Evolutionary conservation across 1,140 invertebrate genomes (phyloP).

Genomic region (Acromyrmex heyeri): DNA sequence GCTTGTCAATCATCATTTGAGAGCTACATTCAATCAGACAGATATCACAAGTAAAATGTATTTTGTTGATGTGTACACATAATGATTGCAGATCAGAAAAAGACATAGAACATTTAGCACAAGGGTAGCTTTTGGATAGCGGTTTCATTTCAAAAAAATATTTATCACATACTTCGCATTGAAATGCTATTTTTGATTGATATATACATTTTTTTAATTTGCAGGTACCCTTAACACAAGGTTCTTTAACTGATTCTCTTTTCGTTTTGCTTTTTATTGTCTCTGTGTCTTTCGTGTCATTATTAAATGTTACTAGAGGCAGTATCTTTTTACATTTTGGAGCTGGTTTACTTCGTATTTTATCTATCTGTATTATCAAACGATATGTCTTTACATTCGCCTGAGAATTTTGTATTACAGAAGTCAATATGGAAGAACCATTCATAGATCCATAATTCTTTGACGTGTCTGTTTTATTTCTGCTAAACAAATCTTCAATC

Average conservation of each 20-base stretch:
- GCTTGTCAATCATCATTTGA: constrained; percentile 74
- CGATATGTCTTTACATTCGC: constrained; percentile 73
- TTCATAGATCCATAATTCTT: constrained; percentile 23
- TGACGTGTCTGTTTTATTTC: constrained; percentile 9
- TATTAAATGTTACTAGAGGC: constrained; percentile 24
- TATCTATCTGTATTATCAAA: constrained; percentile 82
- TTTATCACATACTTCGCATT: constrained; percentile 70
- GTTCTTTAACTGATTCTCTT: constrained; percentile 12
- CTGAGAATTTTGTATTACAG: constrained; percentile 7
- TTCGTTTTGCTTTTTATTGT: not conserved
- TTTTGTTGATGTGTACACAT: constrained; percentile 73
- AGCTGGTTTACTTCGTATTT: constrained; percentile 77
- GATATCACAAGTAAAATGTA: constrained; percentile 79
- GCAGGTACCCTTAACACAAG: constrained; percentile 60
- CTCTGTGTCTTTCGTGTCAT: constrained; percentile 2
- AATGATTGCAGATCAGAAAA: constrained; percentile 70
- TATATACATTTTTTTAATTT: constrained; percentile 68
- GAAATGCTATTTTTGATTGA: constrained; percentile 58
- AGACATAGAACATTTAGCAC: constrained; percentile 68
- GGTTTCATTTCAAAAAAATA: constrained; percentile 60
- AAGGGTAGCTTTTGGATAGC: constrained; percentile 46
- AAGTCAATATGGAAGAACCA: constrained; percentile 5
- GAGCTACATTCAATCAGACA: constrained; percentile 77
- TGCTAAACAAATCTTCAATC: constrained; percentile 18
- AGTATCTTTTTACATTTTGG: constrained; percentile 67